Percentiles rank a stretch among this genome's conserved stretches.
These are phyloP conservation scores for Argya squamiceps DNA, from an alignment of 2,797 vertebrate species.

Conservation along the genomic window DNA sequence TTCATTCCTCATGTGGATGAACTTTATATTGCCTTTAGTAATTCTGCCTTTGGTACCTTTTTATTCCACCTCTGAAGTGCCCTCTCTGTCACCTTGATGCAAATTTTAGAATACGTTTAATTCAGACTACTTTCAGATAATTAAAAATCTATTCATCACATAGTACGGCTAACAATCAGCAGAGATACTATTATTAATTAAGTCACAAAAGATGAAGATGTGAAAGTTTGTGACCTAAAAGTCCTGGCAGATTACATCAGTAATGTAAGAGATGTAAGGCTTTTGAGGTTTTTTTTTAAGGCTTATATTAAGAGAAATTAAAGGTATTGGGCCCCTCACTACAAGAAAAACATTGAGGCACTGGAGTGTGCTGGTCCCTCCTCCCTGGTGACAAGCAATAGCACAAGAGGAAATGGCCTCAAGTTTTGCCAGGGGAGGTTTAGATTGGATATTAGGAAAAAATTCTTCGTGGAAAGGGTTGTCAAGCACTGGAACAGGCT, in stretches of 20 bases:
- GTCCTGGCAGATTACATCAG: neutral
- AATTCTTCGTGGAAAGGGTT: neutral
- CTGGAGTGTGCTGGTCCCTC: neutral
- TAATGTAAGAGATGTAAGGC: neutral
- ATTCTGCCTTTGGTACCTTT: neutral
- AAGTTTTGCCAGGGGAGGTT: neutral
- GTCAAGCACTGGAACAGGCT: neutral
- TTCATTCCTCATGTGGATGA: neutral
- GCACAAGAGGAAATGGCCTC: neutral
- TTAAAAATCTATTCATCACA: neutral
- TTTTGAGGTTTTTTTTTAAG: neutral
- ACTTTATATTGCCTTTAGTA: neutral
- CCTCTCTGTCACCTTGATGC: neutral
- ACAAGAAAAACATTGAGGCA: neutral
- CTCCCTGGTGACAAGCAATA: neutral
- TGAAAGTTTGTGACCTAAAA: neutral
- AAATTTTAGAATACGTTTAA: neutral
- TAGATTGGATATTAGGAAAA: neutral
- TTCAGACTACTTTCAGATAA: neutral
- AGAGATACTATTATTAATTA: neutral
- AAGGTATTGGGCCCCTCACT: neutral
- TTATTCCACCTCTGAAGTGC: neutral
- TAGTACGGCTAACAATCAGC: neutral
- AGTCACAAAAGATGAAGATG: neutral
- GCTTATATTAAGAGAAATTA: neutral